Conservation (phyloP, 2,797 vertebrate species). For the Amazona finschi region DNA sequence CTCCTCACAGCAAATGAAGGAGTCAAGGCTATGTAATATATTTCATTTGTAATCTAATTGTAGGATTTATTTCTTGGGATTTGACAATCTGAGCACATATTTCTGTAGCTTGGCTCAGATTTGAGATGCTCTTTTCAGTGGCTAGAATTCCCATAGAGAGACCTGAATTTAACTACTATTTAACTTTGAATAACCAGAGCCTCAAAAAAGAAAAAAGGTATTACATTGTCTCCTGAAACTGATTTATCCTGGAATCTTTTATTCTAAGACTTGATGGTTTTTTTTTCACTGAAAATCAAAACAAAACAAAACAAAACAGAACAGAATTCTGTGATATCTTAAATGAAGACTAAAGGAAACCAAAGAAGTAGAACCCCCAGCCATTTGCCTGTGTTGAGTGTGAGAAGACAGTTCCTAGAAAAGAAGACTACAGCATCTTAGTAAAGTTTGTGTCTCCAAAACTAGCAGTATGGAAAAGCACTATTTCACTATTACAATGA, state of each 20-base stretch:
- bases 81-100: neutral
- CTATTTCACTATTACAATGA: neutral
- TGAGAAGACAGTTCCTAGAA: neutral
- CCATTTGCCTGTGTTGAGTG: accelerated
- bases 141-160: neutral
- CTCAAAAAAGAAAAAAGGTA: neutral
- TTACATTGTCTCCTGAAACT: neutral
- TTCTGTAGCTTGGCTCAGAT: neutral
- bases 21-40: neutral
- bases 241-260: neutral
- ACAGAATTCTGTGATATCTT: neutral
- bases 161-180: neutral
- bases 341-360: neutral
- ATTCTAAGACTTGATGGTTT: neutral
- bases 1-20: neutral
- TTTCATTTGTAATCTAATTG: neutral
- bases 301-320: neutral
- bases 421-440: neutral
- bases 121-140: neutral
- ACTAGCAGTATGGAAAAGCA: neutral
- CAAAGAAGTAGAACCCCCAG: neutral
- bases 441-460: neutral
- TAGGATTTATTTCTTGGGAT: neutral
- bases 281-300: neutral
- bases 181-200: neutral